Conservation (phyloP, 2,113 vertebrate genomes). For the Etia nguti region DNA sequence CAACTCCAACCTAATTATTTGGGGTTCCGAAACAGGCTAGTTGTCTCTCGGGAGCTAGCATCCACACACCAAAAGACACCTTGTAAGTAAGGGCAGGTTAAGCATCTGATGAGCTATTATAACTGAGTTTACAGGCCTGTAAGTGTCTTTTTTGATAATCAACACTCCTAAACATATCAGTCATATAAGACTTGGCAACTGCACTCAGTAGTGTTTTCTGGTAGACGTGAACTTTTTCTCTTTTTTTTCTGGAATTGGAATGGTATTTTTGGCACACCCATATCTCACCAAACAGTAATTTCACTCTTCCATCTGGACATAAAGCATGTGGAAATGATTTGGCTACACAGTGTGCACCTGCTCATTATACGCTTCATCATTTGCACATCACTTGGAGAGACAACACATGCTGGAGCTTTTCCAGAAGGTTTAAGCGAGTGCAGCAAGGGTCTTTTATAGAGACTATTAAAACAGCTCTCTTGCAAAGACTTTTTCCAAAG, state of each 20-base stretch:
- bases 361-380: conserved; percentile 54
- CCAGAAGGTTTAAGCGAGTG: conserved; percentile 3
- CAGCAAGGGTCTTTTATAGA: conserved; percentile 29
- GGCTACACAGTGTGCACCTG: conserved; percentile 23
- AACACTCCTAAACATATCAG: background rate
- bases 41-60: background rate
- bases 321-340: conserved; percentile 44
- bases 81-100: background rate
- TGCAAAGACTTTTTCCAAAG: conserved; percentile 28
- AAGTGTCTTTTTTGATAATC: background rate
- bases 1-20: background rate
- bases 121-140: background rate
- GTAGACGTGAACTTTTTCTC: background rate
- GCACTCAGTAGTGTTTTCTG: background rate
- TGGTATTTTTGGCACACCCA: background rate
- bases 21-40: background rate
- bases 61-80: background rate
- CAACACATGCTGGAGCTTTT: conserved; percentile 29
- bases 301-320: background rate
- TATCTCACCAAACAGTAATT: background rate
- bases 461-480: conserved; percentile 38
- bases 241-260: background rate
- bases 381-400: conserved; percentile 48
- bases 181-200: background rate
- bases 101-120: background rate